Base-by-base conservation (phyloP, 2,888 invertebrate genomes). In the Xestobium rufovillosum region DNA sequence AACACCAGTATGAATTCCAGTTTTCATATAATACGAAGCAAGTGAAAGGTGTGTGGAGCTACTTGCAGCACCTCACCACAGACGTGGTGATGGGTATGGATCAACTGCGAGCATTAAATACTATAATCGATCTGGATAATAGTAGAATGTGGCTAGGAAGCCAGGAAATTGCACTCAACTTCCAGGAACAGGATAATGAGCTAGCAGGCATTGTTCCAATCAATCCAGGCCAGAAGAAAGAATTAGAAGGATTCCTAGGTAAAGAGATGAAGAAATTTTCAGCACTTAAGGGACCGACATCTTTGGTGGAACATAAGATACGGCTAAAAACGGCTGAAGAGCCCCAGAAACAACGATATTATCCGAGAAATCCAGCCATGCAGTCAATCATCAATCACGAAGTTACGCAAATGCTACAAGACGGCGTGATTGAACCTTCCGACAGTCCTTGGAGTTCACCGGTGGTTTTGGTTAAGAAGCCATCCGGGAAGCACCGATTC, bases 401-500 rank as follows among this genome's bases (percentile, higher is more conserved):
- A 19, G 23, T 19, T 6, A n/a, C 6, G 6, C 6, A n/a, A n/a
- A 19, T 19, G 31, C 31, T 14, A 9, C 28, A 27, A 27, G 27
- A 28, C 27, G 13, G 16, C 15, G n/a, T 29, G 6, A 28, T 33
- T 10, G 31, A 39, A 14, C 35, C 25, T 1, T 35, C 39, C 3
- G 3, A 16, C 6, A 39, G 39, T 17, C 26, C 41, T 2, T 40
- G 36, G 29, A 40, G 40, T 12, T 37, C 36, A 2, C 37, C 40
- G 8, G 29, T 36, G 3, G 37, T 41, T 2, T 4, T 37, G 1
- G 37, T 37, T 1, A 37, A 23, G 14, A 39, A 39, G 17, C 14
- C 8, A 17, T 2, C 25, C n/a, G 23, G 42, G 12, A 17, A 31
- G 17, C 11, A 40, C 4, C 31, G 48, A 6, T 47, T 51, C 26